These are phyloP conservation scores for Oryzias woworae DNA, from an alignment of 2,113 vertebrate species.

Conservation along the genomic window DNA sequence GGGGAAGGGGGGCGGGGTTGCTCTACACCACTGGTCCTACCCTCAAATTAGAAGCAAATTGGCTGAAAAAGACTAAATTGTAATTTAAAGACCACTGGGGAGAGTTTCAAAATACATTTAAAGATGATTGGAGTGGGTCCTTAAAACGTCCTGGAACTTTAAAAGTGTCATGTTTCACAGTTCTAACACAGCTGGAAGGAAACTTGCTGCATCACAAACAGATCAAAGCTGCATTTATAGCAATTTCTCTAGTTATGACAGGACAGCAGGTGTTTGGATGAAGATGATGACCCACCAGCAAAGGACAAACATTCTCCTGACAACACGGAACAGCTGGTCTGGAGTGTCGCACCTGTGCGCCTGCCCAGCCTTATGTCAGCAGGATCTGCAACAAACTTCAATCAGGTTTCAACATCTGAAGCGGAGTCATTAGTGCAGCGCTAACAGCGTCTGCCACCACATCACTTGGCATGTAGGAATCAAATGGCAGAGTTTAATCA, in stretches of 20 bases:
- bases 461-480: constrained; percentile 33
- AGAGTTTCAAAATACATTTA: not conserved
- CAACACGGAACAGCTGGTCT: constrained; percentile 67
- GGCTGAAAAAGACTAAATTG: too few relatives aligned
- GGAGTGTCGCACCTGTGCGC: constrained; percentile 52
- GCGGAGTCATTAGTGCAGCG: constrained; percentile 18
- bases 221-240: constrained; percentile 42
- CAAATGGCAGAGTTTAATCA: not conserved
- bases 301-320: constrained; percentile 72
- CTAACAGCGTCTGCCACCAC: constrained; percentile 58
- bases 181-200: not conserved
- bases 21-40: too few relatives aligned
- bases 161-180: not conserved
- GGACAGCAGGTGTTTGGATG: constrained; percentile 66
- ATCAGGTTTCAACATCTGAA: constrained; percentile 55
- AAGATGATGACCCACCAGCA: constrained; percentile 56
- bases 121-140: not conserved
- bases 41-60: too few relatives aligned
- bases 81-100: too few relatives aligned
- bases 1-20: too few relatives aligned
- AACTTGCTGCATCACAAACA: constrained; percentile 39
- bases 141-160: not conserved
- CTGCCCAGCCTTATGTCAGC: constrained; percentile 42
- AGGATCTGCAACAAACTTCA: constrained; percentile 59
- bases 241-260: constrained; percentile 51